Percentiles rank a stretch among this genome's conserved stretches.
phyloP scores from a whole-genome alignment of 2,113 vertebrate genomes.

The Budorcas taxicolor region DNA sequence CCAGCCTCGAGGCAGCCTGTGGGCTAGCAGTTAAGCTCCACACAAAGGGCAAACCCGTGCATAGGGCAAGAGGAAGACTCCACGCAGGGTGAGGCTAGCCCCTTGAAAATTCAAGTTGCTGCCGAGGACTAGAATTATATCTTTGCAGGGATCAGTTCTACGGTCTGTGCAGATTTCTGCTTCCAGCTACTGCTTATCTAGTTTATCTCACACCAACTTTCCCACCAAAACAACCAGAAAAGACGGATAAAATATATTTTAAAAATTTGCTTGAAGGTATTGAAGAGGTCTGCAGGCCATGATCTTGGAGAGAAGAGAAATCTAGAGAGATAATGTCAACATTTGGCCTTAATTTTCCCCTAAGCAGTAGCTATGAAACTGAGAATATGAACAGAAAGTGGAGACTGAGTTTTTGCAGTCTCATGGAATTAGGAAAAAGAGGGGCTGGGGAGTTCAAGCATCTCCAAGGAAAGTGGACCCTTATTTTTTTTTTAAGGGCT shows the following conservation, averaged over 20 bases:
- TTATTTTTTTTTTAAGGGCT: background rate
- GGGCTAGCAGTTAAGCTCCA: background rate
- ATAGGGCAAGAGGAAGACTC: background rate
- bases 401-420: background rate
- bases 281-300: background rate
- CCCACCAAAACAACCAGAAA: background rate
- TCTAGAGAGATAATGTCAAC: background rate
- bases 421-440: background rate
- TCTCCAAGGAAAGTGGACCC: background rate
- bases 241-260: background rate
- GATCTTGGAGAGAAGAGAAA: background rate
- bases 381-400: background rate
- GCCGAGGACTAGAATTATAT: background rate
- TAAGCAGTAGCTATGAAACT: background rate
- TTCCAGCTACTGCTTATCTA: background rate
- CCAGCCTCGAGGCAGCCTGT: background rate
- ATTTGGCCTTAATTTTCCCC: background rate
- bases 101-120: background rate
- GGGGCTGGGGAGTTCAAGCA: background rate
- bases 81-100: background rate
- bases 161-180: background rate
- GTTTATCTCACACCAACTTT: background rate
- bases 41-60: background rate
- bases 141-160: background rate
- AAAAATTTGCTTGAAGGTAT: background rate